Evolutionary conservation across 2,797 vertebrate genomes (phyloP).

Genomic region (Cynodonichthys magdalenae): DNA sequence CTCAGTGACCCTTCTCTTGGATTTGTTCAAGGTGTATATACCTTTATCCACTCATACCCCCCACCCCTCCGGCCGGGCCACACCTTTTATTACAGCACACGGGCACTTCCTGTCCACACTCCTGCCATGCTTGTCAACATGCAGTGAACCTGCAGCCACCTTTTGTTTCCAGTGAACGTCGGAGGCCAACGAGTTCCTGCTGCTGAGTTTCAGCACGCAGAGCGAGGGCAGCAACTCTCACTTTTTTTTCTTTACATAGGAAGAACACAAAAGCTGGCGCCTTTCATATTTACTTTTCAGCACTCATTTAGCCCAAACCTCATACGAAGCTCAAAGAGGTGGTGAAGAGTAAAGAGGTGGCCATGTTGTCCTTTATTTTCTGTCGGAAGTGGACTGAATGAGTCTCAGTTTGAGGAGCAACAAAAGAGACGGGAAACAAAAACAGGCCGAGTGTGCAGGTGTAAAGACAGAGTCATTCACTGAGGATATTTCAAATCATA

Average conservation of each 20-base stretch:
- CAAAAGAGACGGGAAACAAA: conserved; percentile 42
- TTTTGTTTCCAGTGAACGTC: conserved; percentile 67
- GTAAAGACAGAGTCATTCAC: conserved; percentile 18
- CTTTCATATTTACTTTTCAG: conserved; percentile 52
- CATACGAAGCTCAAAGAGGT: conserved; percentile 34
- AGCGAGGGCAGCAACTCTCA: conserved; percentile 56
- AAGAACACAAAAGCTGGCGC: conserved; percentile 56
- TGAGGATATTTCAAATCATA: background rate
- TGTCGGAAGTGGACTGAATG: conserved; percentile 49
- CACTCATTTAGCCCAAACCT: conserved; percentile 37
- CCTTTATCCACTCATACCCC: background rate
- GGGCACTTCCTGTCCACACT: conserved; percentile 58
- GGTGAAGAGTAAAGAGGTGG: conserved; percentile 35
- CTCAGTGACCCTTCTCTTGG: conserved; percentile 35
- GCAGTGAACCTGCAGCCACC: conserved; percentile 62
- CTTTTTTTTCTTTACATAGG: conserved; percentile 64
- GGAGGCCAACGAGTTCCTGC: conserved; percentile 35
- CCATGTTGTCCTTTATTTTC: conserved; percentile 41
- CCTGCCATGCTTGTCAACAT: conserved; percentile 56
- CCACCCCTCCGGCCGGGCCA: conserved; percentile 38
- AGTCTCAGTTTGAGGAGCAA: conserved; percentile 42
- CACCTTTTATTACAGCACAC: conserved; percentile 56
- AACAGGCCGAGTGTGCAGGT: conserved; percentile 19
- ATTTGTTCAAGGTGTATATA: conserved; percentile 59
- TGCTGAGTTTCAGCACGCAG: conserved; percentile 50